phyloP scores from a whole-genome alignment of 2,113 vertebrate genomes.

The Pseudorasbora parva region DNA sequence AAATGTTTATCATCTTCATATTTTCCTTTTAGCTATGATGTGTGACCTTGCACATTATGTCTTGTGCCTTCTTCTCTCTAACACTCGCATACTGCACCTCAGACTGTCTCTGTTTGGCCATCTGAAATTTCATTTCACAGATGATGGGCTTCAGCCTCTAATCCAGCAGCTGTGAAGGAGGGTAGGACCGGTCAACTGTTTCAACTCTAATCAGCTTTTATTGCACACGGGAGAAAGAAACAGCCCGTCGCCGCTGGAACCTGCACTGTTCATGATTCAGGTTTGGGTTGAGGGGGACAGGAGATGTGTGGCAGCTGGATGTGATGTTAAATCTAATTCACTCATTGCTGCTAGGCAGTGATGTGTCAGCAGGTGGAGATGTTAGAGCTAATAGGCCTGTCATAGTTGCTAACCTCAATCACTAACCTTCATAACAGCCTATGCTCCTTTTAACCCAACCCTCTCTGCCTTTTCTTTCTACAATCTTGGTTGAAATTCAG shows the following conservation, averaged over 20 bases:
- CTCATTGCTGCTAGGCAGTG: conserved; percentile 35
- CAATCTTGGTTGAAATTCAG: neutral
- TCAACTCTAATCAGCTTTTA: conserved; percentile 81
- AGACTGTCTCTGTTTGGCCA: conserved; percentile 64
- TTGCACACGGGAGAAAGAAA: conserved; percentile 72
- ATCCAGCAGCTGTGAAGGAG: conserved; percentile 76
- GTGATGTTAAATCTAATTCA: conserved; percentile 49
- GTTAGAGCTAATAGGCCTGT: conserved; percentile 48
- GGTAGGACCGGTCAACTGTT: conserved; percentile 76
- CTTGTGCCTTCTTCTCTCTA: neutral
- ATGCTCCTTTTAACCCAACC: conserved; percentile 10
- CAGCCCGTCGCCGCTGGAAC: conserved; percentile 37
- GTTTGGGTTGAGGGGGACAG: conserved; percentile 26
- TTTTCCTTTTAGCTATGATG: conserved; percentile 52
- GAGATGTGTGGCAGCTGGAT: conserved; percentile 20
- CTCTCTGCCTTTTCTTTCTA: neutral
- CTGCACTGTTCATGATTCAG: conserved; percentile 12
- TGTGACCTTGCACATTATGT: conserved; percentile 34
- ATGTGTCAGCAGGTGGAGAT: conserved; percentile 49
- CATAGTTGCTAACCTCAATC: conserved; percentile 39
- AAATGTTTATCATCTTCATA: conserved; percentile 13
- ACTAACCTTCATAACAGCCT: conserved; percentile 33
- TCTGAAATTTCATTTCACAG: conserved; percentile 77
- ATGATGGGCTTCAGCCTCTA: conserved; percentile 77
- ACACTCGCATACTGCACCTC: conserved; percentile 29